Percentiles rank a stretch among this genome's conserved stretches.
Conservation (phyloP, 2,113 vertebrate genomes). For the Rhinopomastus cyanomelas region DNA sequence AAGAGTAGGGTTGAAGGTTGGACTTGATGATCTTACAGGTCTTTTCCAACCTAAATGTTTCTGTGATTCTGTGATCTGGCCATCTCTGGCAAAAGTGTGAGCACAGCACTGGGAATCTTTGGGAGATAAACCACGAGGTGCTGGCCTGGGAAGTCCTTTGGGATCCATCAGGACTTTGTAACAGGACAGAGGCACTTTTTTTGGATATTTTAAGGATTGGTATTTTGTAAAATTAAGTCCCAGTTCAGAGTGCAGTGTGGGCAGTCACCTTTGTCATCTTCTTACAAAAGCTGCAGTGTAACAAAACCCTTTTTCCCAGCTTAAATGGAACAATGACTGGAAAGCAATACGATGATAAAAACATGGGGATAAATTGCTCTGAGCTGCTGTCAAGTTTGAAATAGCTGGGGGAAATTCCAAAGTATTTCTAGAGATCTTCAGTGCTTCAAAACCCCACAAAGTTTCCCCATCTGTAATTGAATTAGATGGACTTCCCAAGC, state of each 20-base stretch:
- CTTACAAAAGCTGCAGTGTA: background rate
- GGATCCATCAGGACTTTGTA: accelerated
- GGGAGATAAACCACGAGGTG: background rate
- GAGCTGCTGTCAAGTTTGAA: background rate
- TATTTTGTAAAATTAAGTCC: background rate
- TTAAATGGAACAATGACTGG: background rate
- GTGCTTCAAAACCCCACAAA: background rate
- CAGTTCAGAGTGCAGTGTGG: background rate
- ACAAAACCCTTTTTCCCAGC: background rate
- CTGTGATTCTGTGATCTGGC: no score
- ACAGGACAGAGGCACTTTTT: background rate
- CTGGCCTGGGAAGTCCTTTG: background rate
- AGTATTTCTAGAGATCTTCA: background rate
- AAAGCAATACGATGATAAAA: background rate
- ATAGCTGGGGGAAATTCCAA: background rate
- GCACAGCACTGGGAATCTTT: background rate
- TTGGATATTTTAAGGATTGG: background rate
- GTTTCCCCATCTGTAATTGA: background rate
- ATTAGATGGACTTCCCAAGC: background rate
- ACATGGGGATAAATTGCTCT: background rate
- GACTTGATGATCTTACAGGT: no score
- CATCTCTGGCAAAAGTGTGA: background rate
- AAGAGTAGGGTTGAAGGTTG: no score
- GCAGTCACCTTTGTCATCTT: background rate
- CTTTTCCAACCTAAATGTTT: no score